A percentile compares a stretch with the other conserved stretches of the same genome.
phyloP scores from a whole-genome alignment of 2,797 vertebrate genomes.

The Pangasius krempfi region DNA sequence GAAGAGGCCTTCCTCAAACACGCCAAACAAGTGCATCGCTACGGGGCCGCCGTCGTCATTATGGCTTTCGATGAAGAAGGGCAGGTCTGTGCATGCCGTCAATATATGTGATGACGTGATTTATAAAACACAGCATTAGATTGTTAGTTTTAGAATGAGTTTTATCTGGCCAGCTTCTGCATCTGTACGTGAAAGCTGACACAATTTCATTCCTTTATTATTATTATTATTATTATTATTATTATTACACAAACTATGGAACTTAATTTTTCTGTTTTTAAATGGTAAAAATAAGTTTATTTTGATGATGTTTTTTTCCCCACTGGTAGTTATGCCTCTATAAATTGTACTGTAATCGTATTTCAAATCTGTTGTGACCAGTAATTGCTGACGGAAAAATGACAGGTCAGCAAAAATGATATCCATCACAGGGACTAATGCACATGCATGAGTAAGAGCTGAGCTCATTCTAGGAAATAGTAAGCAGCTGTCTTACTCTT shows the following conservation, averaged over 20 bases:
- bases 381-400: background rate
- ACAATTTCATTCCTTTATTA: background rate
- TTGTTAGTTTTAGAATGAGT: background rate
- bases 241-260: background rate
- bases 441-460: background rate
- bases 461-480: background rate
- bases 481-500: background rate
- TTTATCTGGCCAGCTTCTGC: no score
- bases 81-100: slow-evolving; percentile 76
- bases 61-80: slow-evolving; percentile 98
- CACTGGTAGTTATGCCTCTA: no score
- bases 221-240: background rate
- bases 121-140: background rate
- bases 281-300: no score
- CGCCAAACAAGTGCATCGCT: slow-evolving; percentile 84
- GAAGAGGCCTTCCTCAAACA: slow-evolving; percentile 87
- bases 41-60: slow-evolving; percentile 90
- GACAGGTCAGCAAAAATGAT: no score
- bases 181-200: no score
- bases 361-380: background rate
- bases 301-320: no score
- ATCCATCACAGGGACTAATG: no score
- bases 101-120: no score
- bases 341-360: no score
- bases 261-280: no score